Percentiles rank a stretch among this genome's conserved stretches.
These are phyloP conservation scores for Chromoteleia sp. DNA, from an alignment of 2,888 invertebrate genomes.

Conservation along the genomic window DNA sequence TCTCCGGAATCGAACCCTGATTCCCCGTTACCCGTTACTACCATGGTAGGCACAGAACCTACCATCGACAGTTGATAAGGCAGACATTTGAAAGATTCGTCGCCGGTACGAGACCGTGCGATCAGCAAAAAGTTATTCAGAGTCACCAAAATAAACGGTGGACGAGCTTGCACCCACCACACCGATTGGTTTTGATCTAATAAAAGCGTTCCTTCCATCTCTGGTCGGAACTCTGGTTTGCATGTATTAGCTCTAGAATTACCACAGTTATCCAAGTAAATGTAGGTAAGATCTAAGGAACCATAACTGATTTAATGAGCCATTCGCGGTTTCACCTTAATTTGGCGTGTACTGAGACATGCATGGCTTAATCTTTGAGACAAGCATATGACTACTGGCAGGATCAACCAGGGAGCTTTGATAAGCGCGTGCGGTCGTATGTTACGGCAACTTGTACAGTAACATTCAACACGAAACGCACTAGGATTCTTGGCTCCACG, in stretches of 20 bases:
- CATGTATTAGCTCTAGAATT: constrained; percentile 90
- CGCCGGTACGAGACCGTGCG: constrained; percentile 80
- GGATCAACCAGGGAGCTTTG: constrained; percentile 84
- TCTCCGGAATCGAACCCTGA: constrained; percentile 91
- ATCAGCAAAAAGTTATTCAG: constrained; percentile 84
- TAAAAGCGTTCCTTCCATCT: constrained; percentile 79
- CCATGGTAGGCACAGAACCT: constrained; percentile 75
- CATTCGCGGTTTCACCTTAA: constrained; percentile 87
- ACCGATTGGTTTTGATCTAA: constrained; percentile 85
- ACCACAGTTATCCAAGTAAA: constrained; percentile 84
- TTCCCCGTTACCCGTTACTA: constrained; percentile 90
- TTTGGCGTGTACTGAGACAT: constrained; percentile 87
- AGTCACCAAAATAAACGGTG: constrained; percentile 85
- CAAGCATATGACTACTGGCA: constrained; percentile 88
- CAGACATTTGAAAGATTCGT: constrained; percentile 88
- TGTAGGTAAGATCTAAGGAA: constrained; percentile 85
- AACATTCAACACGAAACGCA: too few relatives aligned
- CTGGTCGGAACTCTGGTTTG: constrained; percentile 84
- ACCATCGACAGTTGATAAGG: constrained; percentile 87
- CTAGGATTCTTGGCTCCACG: too few relatives aligned
- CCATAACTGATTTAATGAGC: constrained; percentile 88
- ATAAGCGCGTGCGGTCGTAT: too few relatives aligned
- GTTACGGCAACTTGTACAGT: too few relatives aligned
- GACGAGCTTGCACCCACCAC: constrained; percentile 81
- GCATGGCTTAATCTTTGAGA: constrained; percentile 90